phyloP scores from a whole-genome alignment of 2,113 vertebrate genomes.

The Forbesichthys agassizii region DNA sequence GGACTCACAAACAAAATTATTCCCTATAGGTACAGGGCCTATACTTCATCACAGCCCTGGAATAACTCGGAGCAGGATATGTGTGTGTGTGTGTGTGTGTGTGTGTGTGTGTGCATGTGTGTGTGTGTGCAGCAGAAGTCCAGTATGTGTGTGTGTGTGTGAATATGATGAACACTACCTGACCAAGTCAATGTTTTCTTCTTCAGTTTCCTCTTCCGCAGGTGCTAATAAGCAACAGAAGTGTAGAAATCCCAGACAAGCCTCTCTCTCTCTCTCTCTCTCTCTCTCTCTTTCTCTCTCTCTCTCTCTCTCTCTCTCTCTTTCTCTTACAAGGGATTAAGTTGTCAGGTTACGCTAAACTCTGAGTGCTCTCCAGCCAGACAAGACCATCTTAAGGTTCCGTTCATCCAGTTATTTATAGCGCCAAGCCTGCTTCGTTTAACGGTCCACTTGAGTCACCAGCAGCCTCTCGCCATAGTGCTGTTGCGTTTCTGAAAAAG shows the following conservation, averaged over 20 bases:
- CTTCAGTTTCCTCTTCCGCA: constrained; percentile 6
- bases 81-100: constrained; percentile 1
- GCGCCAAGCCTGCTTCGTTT: constrained; percentile 56
- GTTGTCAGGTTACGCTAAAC: constrained; percentile 73
- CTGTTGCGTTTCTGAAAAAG: no score
- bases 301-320: constrained; percentile 39
- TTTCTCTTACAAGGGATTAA: constrained; percentile 70
- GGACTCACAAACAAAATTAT: background rate
- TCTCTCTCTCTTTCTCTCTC: constrained; percentile 40
- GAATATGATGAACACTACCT: background rate
- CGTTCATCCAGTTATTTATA: constrained; percentile 69
- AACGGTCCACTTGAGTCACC: constrained; percentile 34
- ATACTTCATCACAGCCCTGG: background rate
- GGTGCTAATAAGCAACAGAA: constrained; percentile 56
- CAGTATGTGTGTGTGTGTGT: background rate
- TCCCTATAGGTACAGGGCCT: no score
- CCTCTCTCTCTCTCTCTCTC: constrained; percentile 29
- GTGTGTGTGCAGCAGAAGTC: constrained; percentile 1
- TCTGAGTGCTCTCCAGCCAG: constrained; percentile 60
- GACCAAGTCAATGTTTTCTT: constrained; percentile 18
- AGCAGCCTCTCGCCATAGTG: constrained; percentile 18
- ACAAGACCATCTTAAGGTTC: constrained; percentile 71
- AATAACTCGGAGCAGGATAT: background rate
- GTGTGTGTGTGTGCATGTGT: background rate
- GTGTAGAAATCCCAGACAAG: constrained; percentile 49